Evolutionary conservation across 1,140 invertebrate genomes (phyloP).

Genomic region (Scaptomyza hsui): DNA sequence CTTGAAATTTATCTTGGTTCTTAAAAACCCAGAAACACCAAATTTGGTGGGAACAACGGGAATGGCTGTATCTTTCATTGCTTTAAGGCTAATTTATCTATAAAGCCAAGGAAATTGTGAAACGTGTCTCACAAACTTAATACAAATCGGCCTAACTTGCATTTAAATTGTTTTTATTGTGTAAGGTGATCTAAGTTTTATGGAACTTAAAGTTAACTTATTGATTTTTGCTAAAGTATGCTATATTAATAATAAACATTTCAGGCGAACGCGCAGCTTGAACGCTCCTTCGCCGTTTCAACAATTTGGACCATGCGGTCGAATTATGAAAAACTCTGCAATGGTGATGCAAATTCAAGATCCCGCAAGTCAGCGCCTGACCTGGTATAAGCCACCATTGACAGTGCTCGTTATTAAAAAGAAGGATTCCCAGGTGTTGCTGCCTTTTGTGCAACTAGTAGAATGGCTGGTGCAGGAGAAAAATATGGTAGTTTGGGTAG

Average conservation of each 20-base stretch:
- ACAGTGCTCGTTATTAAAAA: conserved; percentile 98
- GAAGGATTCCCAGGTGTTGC: conserved; percentile 93
- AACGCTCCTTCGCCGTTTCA: conserved; percentile 96
- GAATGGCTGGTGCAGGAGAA: conserved; percentile 97
- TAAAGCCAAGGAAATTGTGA: no score
- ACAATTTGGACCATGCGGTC: conserved; percentile 97
- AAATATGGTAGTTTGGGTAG: conserved; percentile 97
- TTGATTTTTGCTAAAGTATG: no score
- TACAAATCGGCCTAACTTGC: no score
- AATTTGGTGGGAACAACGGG: no score
- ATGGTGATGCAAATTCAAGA: conserved; percentile 99
- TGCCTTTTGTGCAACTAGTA: conserved; percentile 95
- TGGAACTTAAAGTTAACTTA: no score
- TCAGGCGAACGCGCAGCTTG: conserved; percentile 94
- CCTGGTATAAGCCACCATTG: conserved; percentile 97
- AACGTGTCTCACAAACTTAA: no score
- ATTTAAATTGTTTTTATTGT: no score
- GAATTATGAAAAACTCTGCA: conserved; percentile 97
- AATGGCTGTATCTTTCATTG: no score
- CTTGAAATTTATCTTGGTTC: no score
- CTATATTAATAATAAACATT: conserved; percentile 83
- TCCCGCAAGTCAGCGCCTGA: conserved; percentile 96
- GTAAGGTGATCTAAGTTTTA: no score
- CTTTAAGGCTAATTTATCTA: no score
- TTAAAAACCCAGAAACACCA: no score